A percentile compares a stretch with the other conserved stretches of the same genome.
Evolutionary conservation across 2,113 vertebrate species (phyloP).

Genomic region (Dasypus novemcinctus): DNA sequence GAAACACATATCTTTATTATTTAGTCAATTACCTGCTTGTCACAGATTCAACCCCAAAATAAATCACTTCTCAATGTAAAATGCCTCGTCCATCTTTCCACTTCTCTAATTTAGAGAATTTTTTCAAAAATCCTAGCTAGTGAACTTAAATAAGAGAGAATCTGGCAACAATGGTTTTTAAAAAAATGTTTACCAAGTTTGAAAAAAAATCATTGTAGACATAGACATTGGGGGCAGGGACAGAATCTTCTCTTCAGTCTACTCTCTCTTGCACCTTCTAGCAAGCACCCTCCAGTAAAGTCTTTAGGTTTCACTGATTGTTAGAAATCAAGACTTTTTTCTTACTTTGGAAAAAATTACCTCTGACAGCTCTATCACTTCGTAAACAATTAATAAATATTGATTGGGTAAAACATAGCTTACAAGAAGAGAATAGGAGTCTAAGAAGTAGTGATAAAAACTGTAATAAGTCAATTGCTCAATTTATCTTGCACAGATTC

Average conservation of each 20-base stretch:
- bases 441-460: background rate
- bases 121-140: constrained; percentile 18
- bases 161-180: background rate
- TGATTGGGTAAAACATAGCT: constrained; percentile 1
- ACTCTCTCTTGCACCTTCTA: constrained; percentile 2
- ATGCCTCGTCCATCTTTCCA: background rate
- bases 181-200: background rate
- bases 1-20: background rate
- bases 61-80: background rate
- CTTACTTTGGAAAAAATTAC: constrained; percentile 19
- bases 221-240: background rate
- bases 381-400: background rate
- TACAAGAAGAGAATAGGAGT: background rate
- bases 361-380: background rate
- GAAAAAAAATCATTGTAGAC: background rate
- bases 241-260: background rate
- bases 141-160: background rate
- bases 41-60: constrained; percentile 10
- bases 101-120: constrained; percentile 1
- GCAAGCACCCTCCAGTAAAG: background rate
- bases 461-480: background rate
- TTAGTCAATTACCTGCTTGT: background rate
- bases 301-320: background rate
- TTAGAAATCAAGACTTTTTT: background rate
- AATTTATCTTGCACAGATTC: background rate